Evolutionary conservation across 30 jellyfish, hydroid and myxozoan species (phyloP).

Genomic region (Morbakka virulenta): DNA sequence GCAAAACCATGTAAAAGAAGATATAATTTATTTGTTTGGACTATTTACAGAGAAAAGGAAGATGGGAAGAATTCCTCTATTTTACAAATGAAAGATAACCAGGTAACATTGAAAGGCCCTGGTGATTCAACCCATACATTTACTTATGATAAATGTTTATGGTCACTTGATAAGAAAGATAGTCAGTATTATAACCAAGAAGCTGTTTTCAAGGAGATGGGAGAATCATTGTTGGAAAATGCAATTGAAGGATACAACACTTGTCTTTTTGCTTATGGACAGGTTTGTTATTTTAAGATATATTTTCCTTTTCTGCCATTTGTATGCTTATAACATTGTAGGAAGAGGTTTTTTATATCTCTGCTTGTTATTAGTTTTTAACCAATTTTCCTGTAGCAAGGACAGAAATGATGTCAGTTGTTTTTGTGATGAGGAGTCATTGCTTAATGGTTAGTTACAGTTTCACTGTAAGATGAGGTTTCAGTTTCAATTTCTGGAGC

Average conservation of each 20-base stretch:
- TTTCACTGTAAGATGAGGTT: too few relatives aligned
- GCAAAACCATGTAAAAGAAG: neutral
- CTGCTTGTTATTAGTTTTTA: neutral
- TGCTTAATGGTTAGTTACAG: too few relatives aligned
- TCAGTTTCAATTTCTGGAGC: too few relatives aligned
- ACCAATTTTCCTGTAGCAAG: too few relatives aligned
- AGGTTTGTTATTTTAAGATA: too few relatives aligned
- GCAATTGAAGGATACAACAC: conserved; percentile 87
- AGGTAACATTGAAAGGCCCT: conserved; percentile 41
- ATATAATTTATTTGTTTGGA: too few relatives aligned
- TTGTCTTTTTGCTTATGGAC: conserved; percentile 97
- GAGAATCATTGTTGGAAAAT: conserved; percentile 77
- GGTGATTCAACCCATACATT: conserved; percentile 57
- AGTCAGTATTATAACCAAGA: conserved; percentile 65
- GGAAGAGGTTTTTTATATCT: neutral
- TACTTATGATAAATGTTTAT: conserved; percentile 74
- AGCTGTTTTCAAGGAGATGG: conserved; percentile 53
- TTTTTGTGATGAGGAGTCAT: too few relatives aligned
- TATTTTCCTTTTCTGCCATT: too few relatives aligned
- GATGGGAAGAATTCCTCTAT: conserved; percentile 27
- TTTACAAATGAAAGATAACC: conserved; percentile 51
- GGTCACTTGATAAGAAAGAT: conserved; percentile 67
- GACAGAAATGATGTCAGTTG: too few relatives aligned
- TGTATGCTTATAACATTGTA: too few relatives aligned
- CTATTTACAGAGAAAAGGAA: conserved; percentile 54